Percentiles rank a stretch among this genome's conserved stretches.
phyloP scores from a whole-genome alignment of 2,888 invertebrate species.

The Myopa tessellatipennis region DNA sequence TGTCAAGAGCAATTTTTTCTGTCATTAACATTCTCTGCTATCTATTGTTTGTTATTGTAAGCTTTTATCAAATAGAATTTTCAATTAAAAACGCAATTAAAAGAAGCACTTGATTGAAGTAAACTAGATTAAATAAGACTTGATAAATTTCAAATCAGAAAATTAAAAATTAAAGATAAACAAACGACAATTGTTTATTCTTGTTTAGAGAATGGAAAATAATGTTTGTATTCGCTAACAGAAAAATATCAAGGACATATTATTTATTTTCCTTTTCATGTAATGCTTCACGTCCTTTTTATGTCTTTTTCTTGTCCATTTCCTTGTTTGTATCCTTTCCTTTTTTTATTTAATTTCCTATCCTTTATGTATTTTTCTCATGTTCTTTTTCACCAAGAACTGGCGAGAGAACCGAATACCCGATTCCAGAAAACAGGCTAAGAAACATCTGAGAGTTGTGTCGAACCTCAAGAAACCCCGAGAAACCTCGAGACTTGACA shows the following conservation, averaged over 20 bases:
- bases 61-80: slow-evolving; percentile 50
- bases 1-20: not conserved
- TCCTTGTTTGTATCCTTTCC: not conserved
- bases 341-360: not conserved
- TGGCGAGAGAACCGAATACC: no score
- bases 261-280: not conserved
- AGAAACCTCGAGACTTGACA: no score
- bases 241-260: slow-evolving; percentile 17
- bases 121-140: slow-evolving; percentile 41
- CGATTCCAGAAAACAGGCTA: not conserved
- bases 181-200: not conserved
- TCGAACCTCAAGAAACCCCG: no score
- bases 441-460: no score
- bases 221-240: not conserved
- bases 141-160: slow-evolving; percentile 43
- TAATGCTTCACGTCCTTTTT: not conserved
- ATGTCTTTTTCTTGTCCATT: not conserved
- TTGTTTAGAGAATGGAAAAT: no score
- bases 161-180: slow-evolving; percentile 18
- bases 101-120: slow-evolving; percentile 48
- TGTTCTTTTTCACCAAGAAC: not conserved
- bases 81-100: slow-evolving; percentile 56
- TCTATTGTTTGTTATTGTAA: not conserved
- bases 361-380: not conserved
- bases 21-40: not conserved